Evolutionary conservation across 2,888 invertebrate species (phyloP), one percentile per base, ranked within the genome.

Genomic region (Dicyrtomina minuta): DNA sequence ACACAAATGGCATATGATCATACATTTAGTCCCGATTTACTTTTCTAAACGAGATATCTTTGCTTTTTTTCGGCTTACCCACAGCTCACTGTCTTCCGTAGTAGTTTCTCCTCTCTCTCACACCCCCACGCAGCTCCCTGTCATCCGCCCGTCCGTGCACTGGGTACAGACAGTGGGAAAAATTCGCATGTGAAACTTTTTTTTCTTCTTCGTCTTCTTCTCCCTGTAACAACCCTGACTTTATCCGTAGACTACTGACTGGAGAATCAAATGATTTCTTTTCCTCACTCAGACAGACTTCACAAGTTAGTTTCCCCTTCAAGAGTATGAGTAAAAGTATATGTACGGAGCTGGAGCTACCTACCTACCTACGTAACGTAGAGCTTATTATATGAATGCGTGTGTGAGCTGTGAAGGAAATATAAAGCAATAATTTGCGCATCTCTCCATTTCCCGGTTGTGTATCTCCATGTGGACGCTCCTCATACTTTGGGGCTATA

Each of bases 381-480:
- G n/a, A n/a, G n/a, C n/a, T n/a, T n/a, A n/a, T n/a, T n/a, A n/a
- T n/a, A n/a, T n/a, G 33, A 33, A 33, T 33, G 8, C n/a, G n/a
- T 33, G 33, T 33, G 3, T 33, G 33, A 33, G 33, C 26, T 27
- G 27, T 17, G 59, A 6, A 20, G 20, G 22, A 22, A 17, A 22
- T 39, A 39, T 22, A 59, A 17, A 41, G 59, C 41, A 13, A 41
- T 59, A 59, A 59, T 59, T 59, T 59, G 59, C 59, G 43, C 59
- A 41, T 59, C 41, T 17, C 59, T 15, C 59, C 59, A 59, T n/a
- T 59, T 59, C 22, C 43, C 33, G 8, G 8, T 8, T 3, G 33
- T 33, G 8, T 33, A n/a, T n/a, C n/a, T n/a, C n/a, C n/a, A n/a
- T n/a, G n/a, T n/a, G 8, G 33, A 33, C 3, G 33, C 33, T 33